These are phyloP conservation scores for Sebastes nivosus DNA, from an alignment of 2,797 vertebrate species.

Conservation along the genomic window DNA sequence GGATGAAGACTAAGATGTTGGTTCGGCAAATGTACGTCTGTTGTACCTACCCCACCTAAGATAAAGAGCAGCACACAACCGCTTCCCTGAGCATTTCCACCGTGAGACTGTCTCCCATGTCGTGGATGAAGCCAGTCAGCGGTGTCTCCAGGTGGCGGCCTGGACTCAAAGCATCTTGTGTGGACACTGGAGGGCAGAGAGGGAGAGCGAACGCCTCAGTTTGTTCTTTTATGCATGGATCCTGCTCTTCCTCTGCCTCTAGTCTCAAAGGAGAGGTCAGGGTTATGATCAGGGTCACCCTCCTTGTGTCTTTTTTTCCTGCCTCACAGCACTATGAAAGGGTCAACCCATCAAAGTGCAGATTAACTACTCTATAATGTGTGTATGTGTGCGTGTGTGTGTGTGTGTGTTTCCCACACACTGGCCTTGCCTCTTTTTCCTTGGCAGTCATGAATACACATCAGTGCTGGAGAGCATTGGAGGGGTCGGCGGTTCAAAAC, in stretches of 20 bases:
- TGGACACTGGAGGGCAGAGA: conserved; percentile 13
- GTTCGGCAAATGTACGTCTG: not conserved
- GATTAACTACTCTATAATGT: conserved; percentile 51
- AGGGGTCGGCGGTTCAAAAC: conserved; percentile 57
- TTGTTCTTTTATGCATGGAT: conserved; percentile 33
- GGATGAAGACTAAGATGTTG: not conserved
- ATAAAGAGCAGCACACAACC: not conserved
- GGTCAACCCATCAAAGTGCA: conserved; percentile 54
- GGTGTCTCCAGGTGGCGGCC: not conserved
- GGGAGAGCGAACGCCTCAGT: not conserved
- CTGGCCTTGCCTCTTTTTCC: conserved; percentile 38
- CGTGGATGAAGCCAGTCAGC: not conserved
- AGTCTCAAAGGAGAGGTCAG: conserved; percentile 37
- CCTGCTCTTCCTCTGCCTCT: not conserved
- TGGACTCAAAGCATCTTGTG: not conserved
- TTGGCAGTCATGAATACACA: conserved; percentile 75
- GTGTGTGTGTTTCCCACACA: conserved; percentile 12
- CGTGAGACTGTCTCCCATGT: not conserved
- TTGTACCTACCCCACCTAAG: not conserved
- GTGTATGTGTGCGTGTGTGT: not conserved
- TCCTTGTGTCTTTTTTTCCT: conserved; percentile 3
- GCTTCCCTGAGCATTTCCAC: not conserved
- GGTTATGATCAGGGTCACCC: conserved; percentile 39
- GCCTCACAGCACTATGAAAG: conserved; percentile 44
- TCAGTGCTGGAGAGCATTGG: conserved; percentile 33